Conservation (phyloP, 1,140 invertebrate genomes). For the Matsumurasca onukii region DNA sequence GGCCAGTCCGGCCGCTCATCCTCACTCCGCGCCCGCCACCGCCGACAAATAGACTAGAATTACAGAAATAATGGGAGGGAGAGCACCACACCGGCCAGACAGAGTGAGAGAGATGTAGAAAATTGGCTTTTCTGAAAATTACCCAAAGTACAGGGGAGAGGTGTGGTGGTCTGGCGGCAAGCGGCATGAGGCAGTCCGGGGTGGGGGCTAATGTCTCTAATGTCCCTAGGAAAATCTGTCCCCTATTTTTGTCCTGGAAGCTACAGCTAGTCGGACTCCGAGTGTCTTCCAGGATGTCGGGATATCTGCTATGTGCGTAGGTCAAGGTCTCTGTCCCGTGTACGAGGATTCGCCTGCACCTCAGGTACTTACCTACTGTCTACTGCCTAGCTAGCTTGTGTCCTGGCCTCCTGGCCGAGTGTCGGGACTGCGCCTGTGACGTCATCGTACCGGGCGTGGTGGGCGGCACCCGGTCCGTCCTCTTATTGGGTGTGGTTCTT, state of each 20-base stretch:
- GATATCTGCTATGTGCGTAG: no score
- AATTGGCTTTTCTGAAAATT: constrained; percentile 33
- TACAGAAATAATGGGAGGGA: constrained; percentile 28
- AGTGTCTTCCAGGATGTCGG: no score
- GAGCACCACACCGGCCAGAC: background rate
- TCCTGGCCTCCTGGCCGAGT: background rate
- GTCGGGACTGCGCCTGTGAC: background rate
- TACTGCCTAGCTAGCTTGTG: background rate
- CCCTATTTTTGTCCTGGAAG: constrained; percentile 29
- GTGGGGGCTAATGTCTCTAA: constrained; percentile 28
- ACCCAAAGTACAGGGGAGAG: constrained; percentile 27
- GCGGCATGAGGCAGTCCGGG: no score
- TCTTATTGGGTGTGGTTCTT: background rate
- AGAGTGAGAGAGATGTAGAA: constrained; percentile 27
- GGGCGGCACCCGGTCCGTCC: no score
- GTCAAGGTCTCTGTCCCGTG: background rate
- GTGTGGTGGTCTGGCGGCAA: no score
- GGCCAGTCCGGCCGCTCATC: no score
- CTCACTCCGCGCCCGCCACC: no score
- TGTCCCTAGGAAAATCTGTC: constrained; percentile 30
- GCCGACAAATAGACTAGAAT: constrained; percentile 27
- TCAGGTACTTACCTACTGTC: background rate
- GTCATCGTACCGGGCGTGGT: background rate
- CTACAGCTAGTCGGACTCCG: constrained; percentile 2
- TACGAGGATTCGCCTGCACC: background rate